Evolutionary conservation across 2,888 invertebrate genomes (phyloP).

Genomic region (Coelinius sp.): DNA sequence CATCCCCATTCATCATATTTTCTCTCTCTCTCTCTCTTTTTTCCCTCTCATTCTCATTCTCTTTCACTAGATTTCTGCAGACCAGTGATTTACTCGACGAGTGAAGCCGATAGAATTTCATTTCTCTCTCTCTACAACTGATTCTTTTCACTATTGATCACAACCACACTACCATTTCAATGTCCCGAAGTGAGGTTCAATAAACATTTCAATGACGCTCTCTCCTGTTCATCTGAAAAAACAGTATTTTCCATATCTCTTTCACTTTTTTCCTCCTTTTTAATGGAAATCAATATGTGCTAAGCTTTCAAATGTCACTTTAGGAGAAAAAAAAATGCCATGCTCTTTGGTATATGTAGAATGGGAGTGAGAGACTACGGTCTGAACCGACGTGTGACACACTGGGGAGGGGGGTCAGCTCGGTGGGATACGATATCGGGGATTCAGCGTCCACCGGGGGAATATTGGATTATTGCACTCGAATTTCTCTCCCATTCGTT

Average conservation of each 20-base stretch:
- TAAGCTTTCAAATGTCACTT: conserved; percentile 14
- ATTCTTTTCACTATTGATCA: conserved; percentile 1
- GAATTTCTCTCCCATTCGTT: conserved; percentile 33
- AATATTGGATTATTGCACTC: conserved; percentile 42
- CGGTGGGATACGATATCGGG: conserved; percentile 29
- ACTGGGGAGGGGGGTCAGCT: not conserved
- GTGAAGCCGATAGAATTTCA: conserved; percentile 23
- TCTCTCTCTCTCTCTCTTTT: conserved; percentile 18
- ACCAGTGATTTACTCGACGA: conserved; percentile 24
- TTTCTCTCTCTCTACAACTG: not conserved
- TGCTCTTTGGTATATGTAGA: conserved; percentile 18
- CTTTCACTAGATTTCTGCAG: conserved; percentile 16
- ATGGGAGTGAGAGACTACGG: conserved; percentile 4
- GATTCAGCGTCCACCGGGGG: conserved; percentile 34
- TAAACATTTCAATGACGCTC: conserved; percentile 9
- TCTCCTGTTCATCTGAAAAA: not conserved
- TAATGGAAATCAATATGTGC: conserved; percentile 26
- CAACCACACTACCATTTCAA: conserved; percentile 16
- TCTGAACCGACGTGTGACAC: not conserved
- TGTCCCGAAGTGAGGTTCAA: conserved; percentile 14
- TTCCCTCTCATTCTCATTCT: conserved; percentile 28
- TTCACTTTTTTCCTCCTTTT: not conserved
- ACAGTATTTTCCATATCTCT: conserved; percentile 20
- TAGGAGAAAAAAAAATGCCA: not conserved
- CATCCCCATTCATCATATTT: conserved; percentile 55